Base-by-base conservation (phyloP, 2,888 invertebrate genomes). In the Oeneis ivallda region DNA sequence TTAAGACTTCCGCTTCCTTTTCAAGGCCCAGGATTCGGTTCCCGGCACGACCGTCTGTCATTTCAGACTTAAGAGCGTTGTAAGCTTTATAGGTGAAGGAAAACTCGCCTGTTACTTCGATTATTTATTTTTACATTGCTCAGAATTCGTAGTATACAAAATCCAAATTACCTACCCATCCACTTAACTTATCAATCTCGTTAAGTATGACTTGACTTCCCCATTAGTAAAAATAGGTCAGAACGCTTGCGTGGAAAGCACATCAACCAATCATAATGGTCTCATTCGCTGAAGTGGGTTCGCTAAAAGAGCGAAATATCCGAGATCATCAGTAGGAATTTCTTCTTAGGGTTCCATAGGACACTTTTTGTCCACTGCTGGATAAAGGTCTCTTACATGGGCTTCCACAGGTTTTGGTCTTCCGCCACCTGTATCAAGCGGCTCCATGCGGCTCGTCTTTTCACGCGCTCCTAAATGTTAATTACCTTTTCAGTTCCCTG, bases 241-340 rank as follows among this genome's bases (percentile, higher is more conserved):
- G 47, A 52, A 39, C 54, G 43, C 56, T 56, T 17, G 3, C 43
- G 39, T 34, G 52, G 17, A 54, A 32, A 41, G 53, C 47, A 11
- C 47, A 39, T 63, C 63, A 45, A 39, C 17, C 10, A 19, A 37
- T 54, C 54, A 63, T 58, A 59, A 66, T 59, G 54, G 63, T 15
- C 63, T 54, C 53, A 49, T 59, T 66, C 34, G n/a, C 56, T 60
- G 53, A 19, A 65, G 45, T 19, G 45, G 45, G 37, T 47, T 53
- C 59, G 7, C 37, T 47, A 39, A 54, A 54, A 39, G 59, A 65
- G 56, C 17, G 19, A 56, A 41, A 26, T 56, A 11, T 56, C 39
- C 13, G 56, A 56, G 11, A 39, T 39, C 15, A 34, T 15, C 37
- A 37, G n/a, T 39, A n/a, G n/a, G n/a, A n/a, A 7, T 19, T 13